Percentiles rank a stretch among this genome's conserved stretches.
phyloP scores from a whole-genome alignment of 2,113 vertebrate genomes.

The Fregata magnificens region DNA sequence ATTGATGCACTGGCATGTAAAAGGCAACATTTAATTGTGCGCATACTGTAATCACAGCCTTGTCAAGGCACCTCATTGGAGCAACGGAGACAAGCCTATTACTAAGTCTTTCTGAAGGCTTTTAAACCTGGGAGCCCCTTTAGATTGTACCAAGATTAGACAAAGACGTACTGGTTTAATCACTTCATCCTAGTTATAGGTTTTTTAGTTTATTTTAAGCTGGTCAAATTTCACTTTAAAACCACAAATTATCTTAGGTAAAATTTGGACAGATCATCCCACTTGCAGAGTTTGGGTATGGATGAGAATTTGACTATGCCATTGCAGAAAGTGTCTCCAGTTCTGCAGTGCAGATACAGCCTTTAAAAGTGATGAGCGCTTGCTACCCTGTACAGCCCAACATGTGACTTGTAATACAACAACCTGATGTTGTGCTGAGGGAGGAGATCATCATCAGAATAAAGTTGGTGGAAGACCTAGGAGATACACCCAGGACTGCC shows the following conservation, averaged over 20 bases:
- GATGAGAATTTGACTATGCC: background rate
- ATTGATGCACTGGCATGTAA: background rate
- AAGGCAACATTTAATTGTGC: background rate
- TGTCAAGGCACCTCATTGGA: background rate
- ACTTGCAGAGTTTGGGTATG: background rate
- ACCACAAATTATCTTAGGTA: background rate
- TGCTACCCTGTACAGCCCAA: background rate
- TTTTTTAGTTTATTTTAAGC: background rate
- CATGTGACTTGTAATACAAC: background rate
- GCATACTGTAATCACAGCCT: background rate
- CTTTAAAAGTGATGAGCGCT: background rate
- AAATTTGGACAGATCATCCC: background rate
- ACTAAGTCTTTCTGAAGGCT: background rate
- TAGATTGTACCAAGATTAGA: background rate
- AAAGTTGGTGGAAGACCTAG: background rate
- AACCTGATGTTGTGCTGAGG: background rate
- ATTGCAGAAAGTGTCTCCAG: background rate
- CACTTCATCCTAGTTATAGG: background rate
- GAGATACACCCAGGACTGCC: background rate
- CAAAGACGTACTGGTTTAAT: background rate
- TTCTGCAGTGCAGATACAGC: background rate
- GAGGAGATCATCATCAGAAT: background rate
- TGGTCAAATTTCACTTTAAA: background rate
- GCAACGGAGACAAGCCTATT: background rate
- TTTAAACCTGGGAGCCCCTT: background rate